phyloP scores from a whole-genome alignment of 2,113 vertebrate species.

The Poeciliopsis retropinna region DNA sequence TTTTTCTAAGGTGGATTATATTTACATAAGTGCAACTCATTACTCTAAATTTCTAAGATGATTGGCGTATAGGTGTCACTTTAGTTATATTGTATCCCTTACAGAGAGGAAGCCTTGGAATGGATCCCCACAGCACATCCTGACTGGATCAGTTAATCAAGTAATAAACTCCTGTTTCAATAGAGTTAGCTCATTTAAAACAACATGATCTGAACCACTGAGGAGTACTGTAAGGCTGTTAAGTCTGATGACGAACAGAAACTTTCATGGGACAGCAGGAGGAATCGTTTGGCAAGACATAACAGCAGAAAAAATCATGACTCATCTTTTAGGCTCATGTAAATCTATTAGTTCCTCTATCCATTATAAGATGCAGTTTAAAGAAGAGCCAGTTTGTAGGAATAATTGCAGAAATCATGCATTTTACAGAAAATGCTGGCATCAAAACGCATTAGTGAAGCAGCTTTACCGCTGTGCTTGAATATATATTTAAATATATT shows the following conservation, averaged over 20 bases:
- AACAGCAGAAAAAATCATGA: slow-evolving; percentile 25
- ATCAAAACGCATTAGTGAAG: slow-evolving; percentile 5
- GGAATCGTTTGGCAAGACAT: slow-evolving; percentile 39
- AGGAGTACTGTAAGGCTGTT: too few species aligned
- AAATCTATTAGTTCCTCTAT: slow-evolving; percentile 22
- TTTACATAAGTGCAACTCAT: too few species aligned
- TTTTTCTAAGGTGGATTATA: too few species aligned
- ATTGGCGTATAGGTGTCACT: not conserved
- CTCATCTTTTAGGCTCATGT: slow-evolving; percentile 36
- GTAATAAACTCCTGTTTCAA: not conserved
- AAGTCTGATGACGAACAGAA: not conserved
- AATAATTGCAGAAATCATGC: slow-evolving; percentile 5
- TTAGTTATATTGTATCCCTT: not conserved
- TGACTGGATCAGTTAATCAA: too few species aligned
- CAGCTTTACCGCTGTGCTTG: not conserved
- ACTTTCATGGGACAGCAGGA: not conserved
- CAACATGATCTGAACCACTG: not conserved
- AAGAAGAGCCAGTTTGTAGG: slow-evolving; percentile 9
- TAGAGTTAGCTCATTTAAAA: not conserved
- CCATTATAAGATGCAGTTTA: slow-evolving; percentile 27
- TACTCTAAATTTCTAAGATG: not conserved
- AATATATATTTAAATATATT: slow-evolving; percentile 4
- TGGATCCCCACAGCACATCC: not conserved
- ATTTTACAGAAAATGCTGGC: slow-evolving; percentile 6
- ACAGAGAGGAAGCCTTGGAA: not conserved